phyloP scores from a whole-genome alignment of 2,113 vertebrate species.

The Naja naja region DNA sequence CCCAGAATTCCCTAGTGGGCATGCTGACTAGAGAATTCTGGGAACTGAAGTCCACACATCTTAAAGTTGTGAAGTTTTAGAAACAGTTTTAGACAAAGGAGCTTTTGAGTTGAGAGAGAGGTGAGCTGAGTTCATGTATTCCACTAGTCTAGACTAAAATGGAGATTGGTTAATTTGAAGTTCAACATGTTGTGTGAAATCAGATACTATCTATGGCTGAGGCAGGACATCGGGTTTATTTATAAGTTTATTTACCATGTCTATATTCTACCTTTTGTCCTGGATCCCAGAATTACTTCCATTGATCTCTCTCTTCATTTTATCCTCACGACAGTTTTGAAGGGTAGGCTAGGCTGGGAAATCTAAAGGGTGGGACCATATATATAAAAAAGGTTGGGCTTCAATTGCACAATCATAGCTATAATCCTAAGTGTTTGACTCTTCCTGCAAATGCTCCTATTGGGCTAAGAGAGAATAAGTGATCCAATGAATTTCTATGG shows the following conservation, averaged over 20 bases:
- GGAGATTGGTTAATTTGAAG: neutral
- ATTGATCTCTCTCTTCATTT: neutral
- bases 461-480: neutral
- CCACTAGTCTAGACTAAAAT: neutral
- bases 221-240: neutral
- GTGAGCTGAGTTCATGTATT: neutral
- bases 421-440: neutral
- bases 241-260: neutral
- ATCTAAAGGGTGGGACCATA: neutral
- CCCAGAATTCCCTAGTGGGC: neutral
- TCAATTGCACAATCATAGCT: neutral
- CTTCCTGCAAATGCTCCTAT: neutral
- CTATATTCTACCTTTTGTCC: neutral
- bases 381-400: neutral
- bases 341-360: neutral
- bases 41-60: neutral
- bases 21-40: neutral
- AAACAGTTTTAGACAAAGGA: neutral
- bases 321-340: neutral
- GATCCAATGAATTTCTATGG: neutral
- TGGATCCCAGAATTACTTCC: neutral
- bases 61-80: neutral
- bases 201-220: neutral
- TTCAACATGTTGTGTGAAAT: neutral
- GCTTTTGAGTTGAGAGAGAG: neutral